These are phyloP conservation scores for Paramisgurnus dabryanus DNA, from an alignment of 2,113 vertebrate species.

Conservation along the genomic window DNA sequence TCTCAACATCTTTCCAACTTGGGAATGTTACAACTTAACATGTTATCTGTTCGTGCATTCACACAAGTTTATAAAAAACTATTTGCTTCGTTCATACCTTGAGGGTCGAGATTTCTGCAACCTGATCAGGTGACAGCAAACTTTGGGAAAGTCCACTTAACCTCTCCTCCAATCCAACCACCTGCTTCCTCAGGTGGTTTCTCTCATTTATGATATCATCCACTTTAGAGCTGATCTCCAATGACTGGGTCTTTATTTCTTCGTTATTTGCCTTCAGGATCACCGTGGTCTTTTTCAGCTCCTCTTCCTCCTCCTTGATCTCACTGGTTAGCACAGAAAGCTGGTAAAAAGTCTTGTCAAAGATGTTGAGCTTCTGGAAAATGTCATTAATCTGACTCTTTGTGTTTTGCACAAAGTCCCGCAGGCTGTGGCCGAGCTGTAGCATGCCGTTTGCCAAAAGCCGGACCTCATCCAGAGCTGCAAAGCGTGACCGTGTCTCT, in stretches of 20 bases:
- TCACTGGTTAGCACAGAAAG: slow-evolving; percentile 84
- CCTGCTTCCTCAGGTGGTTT: slow-evolving; percentile 80
- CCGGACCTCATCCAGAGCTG: slow-evolving; percentile 87
- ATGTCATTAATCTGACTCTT: slow-evolving; percentile 91
- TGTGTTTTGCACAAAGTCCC: slow-evolving; percentile 92
- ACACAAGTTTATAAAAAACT: too few species aligned
- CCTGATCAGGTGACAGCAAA: slow-evolving; percentile 70
- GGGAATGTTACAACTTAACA: neutral
- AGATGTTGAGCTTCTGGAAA: slow-evolving; percentile 88
- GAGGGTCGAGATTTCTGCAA: slow-evolving; percentile 80
- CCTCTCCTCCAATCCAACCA: slow-evolving; percentile 84
- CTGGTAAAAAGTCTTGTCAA: slow-evolving; percentile 85
- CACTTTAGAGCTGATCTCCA: slow-evolving; percentile 84
- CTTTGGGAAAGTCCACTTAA: slow-evolving; percentile 76
- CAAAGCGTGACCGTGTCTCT: slow-evolving; percentile 79
- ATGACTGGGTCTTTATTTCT: slow-evolving; percentile 85
- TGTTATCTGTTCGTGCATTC: too few species aligned
- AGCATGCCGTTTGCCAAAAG: slow-evolving; percentile 88
- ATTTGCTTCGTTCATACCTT: slow-evolving; percentile 78
- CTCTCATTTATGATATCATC: slow-evolving; percentile 85
- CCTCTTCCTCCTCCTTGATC: slow-evolving; percentile 89
- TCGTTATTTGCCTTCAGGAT: slow-evolving; percentile 84
- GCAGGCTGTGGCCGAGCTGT: slow-evolving; percentile 88
- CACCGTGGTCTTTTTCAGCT: slow-evolving; percentile 84
- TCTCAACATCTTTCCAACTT: neutral